phyloP scores from a whole-genome alignment of 2,888 invertebrate species.

The Noctua fimbriata region DNA sequence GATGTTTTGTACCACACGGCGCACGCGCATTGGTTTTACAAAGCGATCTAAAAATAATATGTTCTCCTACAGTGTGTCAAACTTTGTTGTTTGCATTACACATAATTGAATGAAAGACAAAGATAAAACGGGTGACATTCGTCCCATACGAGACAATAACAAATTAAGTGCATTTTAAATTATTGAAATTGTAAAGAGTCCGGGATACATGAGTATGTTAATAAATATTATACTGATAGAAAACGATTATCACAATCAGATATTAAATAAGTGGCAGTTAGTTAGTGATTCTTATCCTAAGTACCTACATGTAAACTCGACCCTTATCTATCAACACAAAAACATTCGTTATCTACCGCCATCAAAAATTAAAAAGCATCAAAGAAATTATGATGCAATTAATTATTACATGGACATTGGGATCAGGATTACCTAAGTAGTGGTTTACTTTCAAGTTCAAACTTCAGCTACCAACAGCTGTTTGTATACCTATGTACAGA shows the following conservation, averaged over 20 bases:
- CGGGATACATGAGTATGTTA: neutral
- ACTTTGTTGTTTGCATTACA: constrained; percentile 35
- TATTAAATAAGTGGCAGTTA: constrained; percentile 24
- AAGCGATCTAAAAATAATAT: constrained; percentile 74
- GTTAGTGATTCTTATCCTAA: constrained; percentile 31
- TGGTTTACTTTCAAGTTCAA: neutral
- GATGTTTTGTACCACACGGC: constrained; percentile 68
- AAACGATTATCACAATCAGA: constrained; percentile 33
- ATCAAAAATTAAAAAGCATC: neutral
- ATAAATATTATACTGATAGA: constrained; percentile 19
- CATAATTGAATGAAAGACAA: constrained; percentile 20
- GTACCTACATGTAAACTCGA: constrained; percentile 2
- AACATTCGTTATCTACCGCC: neutral
- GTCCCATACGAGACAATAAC: constrained; percentile 11
- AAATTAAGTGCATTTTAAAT: constrained; percentile 9
- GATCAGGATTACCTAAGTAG: neutral
- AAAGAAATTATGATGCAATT: constrained; percentile 9
- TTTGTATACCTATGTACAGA: neutral
- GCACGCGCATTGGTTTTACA: constrained; percentile 67
- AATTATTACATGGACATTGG: neutral
- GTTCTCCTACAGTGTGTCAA: constrained; percentile 64
- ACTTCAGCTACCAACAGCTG: constrained; percentile 2
- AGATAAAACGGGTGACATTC: constrained; percentile 23
- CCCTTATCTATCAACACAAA: constrained; percentile 21
- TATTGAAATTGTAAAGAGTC: neutral